These are phyloP conservation scores for Ptilonorhynchus violaceus DNA, from an alignment of 2,113 vertebrate genomes.

Conservation along the genomic window DNA sequence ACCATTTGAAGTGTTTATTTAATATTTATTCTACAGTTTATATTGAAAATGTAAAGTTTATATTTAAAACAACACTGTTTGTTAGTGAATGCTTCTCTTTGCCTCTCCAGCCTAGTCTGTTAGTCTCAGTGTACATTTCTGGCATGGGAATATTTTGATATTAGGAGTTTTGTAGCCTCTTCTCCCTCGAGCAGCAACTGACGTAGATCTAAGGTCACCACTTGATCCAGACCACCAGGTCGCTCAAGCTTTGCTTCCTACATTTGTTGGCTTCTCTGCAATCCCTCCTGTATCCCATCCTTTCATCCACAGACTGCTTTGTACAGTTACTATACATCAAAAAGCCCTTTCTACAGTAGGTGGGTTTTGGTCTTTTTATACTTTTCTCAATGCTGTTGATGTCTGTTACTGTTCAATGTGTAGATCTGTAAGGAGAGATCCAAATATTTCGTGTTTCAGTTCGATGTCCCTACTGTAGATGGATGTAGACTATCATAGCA, in stretches of 20 bases:
- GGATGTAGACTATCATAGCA: slow-evolving; percentile 69
- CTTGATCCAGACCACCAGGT: background rate
- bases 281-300: slow-evolving; percentile 34
- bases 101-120: slow-evolving; percentile 39
- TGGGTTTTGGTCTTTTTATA: slow-evolving; percentile 80
- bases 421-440: slow-evolving; percentile 69
- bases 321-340: slow-evolving; percentile 68
- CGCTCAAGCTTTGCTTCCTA: slow-evolving; percentile 35
- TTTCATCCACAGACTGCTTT: slow-evolving; percentile 58
- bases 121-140: slow-evolving; percentile 51
- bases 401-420: slow-evolving; percentile 70
- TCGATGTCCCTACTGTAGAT: slow-evolving; percentile 75
- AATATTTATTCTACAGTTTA: slow-evolving; percentile 54
- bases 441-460: slow-evolving; percentile 72
- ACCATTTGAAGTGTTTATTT: slow-evolving; percentile 35
- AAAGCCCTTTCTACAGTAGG: slow-evolving; percentile 76
- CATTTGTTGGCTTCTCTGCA: slow-evolving; percentile 43
- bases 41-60: slow-evolving; percentile 59
- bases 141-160: slow-evolving; percentile 62
- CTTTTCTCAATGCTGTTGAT: slow-evolving; percentile 76
- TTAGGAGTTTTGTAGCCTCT: slow-evolving; percentile 50
- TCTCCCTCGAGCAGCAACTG: background rate
- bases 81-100: slow-evolving; percentile 47
- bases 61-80: slow-evolving; percentile 34
- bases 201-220: background rate